A percentile compares a stretch with the other conserved stretches of the same genome.
Evolutionary conservation across 2,113 vertebrate species (phyloP).

Genomic region (Cervus canadensis): DNA sequence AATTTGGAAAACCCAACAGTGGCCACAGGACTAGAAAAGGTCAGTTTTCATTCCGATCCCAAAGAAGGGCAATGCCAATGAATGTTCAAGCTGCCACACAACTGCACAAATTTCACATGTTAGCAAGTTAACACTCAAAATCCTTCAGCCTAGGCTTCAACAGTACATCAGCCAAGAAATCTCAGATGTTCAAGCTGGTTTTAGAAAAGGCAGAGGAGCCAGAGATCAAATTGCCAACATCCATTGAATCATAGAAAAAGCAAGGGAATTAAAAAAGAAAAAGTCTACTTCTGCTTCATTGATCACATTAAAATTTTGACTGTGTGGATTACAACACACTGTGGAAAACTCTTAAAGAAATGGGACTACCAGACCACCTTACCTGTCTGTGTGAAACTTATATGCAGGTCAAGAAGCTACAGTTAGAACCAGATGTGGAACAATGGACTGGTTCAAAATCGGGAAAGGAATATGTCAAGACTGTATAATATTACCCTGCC

Average conservation of each 20-base stretch:
- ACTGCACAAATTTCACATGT: background rate
- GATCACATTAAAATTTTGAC: background rate
- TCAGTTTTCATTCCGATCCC: background rate
- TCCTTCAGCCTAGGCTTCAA: background rate
- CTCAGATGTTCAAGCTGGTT: background rate
- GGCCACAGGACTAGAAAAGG: background rate
- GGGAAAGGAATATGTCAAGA: background rate
- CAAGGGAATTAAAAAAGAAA: background rate
- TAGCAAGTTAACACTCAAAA: background rate
- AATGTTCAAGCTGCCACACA: background rate
- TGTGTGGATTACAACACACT: background rate
- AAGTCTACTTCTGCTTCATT: background rate
- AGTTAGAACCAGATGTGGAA: background rate
- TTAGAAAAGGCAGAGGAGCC: background rate
- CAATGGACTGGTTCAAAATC: background rate
- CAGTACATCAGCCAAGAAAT: background rate
- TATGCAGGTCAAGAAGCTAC: background rate
- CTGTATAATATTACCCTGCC: background rate
- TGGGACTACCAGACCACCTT: background rate
- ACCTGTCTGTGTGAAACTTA: background rate
- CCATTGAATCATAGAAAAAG: background rate
- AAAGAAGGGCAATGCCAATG: background rate
- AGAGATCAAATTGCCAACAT: background rate
- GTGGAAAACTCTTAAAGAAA: background rate
- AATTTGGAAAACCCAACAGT: background rate